A percentile compares a stretch with the other conserved stretches of the same genome.
Conservation (phyloP, 92 coral and sea anemone species). For the Bergia sp. region DNA sequence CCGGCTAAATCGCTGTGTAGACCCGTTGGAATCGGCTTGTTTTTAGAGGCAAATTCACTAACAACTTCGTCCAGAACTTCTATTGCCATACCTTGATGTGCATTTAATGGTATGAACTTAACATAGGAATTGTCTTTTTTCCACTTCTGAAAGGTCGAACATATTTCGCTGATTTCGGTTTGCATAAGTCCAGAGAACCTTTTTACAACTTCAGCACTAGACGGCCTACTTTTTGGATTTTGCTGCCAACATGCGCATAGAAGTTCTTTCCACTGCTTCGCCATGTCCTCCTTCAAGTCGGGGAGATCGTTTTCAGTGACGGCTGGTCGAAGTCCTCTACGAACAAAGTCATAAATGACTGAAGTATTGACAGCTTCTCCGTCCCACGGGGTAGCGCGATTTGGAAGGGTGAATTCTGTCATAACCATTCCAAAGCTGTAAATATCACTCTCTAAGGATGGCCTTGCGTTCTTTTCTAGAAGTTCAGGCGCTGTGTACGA, state of each 20-base stretch:
- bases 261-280: conserved; percentile 43
- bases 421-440: conserved; percentile 54
- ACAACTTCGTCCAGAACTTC: conserved; percentile 51
- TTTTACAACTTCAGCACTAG: conserved; percentile 5
- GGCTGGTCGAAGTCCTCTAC: conserved; percentile 45
- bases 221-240: conserved; percentile 41
- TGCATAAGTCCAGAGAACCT: conserved; percentile 2
- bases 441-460: conserved; percentile 44
- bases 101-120: conserved; percentile 5
- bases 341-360: conserved; percentile 39
- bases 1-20: conserved; percentile 23
- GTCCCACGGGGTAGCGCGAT: conserved; percentile 58
- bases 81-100: conserved; percentile 53
- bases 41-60: conserved; percentile 14
- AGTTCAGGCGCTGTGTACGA: conserved; percentile 57
- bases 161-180: conserved; percentile 3
- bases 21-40: conserved; percentile 12
- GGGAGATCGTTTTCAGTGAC: conserved; percentile 18
- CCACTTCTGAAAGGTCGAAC: not conserved
- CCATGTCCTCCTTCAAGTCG: conserved; percentile 16
- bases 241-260: conserved; percentile 51
- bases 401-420: conserved; percentile 48
- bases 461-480: conserved; percentile 31
- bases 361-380: conserved; percentile 57
- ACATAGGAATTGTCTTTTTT: conserved; percentile 29